Evolutionary conservation across 2,888 invertebrate species (phyloP).

Genomic region (Lathronympha strigana): DNA sequence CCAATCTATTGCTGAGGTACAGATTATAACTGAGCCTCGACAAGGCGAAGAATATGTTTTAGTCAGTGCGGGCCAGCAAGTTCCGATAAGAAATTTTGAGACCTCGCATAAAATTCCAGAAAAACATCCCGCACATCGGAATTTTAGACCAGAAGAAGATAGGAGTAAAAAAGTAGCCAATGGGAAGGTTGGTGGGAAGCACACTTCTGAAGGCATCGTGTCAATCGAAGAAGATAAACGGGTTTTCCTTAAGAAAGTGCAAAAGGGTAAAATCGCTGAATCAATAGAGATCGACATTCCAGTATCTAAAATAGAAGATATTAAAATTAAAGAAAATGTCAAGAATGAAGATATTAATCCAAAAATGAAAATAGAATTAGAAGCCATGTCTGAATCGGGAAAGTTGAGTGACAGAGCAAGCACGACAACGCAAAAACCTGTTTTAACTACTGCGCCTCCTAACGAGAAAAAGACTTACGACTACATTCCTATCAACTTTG

Average conservation of each 20-base stretch:
- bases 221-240: slow-evolving; percentile 80
- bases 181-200: slow-evolving; percentile 64
- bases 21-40: slow-evolving; percentile 86
- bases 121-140: slow-evolving; percentile 70
- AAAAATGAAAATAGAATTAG: slow-evolving; percentile 72
- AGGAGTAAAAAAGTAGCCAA: slow-evolving; percentile 74
- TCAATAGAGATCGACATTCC: slow-evolving; percentile 79
- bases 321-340: slow-evolving; percentile 79
- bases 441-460: slow-evolving; percentile 81
- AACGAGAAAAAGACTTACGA: slow-evolving; percentile 68
- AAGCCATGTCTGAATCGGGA: slow-evolving; percentile 79
- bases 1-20: slow-evolving; percentile 78
- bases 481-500: slow-evolving; percentile 78
- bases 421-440: slow-evolving; percentile 83
- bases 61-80: slow-evolving; percentile 83
- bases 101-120: slow-evolving; percentile 89
- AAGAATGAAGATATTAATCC: slow-evolving; percentile 76
- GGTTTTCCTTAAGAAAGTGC: slow-evolving; percentile 63
- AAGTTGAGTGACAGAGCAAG: slow-evolving; percentile 68
- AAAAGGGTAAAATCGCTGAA: slow-evolving; percentile 70
- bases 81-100: slow-evolving; percentile 84
- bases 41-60: slow-evolving; percentile 88
- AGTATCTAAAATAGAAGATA: slow-evolving; percentile 76
- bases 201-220: slow-evolving; percentile 73
- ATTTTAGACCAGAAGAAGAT: slow-evolving; percentile 72